Percentiles rank a stretch among this genome's conserved stretches.
phyloP scores from a whole-genome alignment of 1,140 invertebrate genomes.

The Drosophila ananassae region DNA sequence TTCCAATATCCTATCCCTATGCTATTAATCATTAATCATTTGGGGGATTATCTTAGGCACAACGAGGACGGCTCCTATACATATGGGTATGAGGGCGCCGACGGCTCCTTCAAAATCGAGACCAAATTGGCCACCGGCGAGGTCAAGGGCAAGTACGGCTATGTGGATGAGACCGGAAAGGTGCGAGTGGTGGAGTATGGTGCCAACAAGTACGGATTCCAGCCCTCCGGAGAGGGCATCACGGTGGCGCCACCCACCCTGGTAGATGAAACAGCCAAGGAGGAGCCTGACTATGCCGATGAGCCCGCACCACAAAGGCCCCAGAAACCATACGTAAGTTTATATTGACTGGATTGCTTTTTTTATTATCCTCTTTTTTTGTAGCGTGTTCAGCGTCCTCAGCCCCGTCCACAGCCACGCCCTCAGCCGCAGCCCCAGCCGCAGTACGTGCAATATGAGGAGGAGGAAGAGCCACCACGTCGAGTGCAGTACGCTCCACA shows the following conservation, averaged over 20 bases:
- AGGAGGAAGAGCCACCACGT: slow-evolving; percentile 74
- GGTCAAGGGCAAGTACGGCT: slow-evolving; percentile 94
- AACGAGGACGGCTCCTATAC: slow-evolving; percentile 95
- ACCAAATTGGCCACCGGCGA: slow-evolving; percentile 91
- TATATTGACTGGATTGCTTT: neutral
- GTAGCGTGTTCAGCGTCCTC: slow-evolving; percentile 64
- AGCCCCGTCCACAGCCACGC: slow-evolving; percentile 68
- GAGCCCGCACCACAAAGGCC: slow-evolving; percentile 79
- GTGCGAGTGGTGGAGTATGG: slow-evolving; percentile 94
- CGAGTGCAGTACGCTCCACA: slow-evolving; percentile 71
- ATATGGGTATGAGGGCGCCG: slow-evolving; percentile 93
- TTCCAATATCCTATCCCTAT: too few relatives aligned
- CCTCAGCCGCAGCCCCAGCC: slow-evolving; percentile 78
- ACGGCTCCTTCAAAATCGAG: slow-evolving; percentile 94
- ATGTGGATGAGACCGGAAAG: slow-evolving; percentile 91
- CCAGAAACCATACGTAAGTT: slow-evolving; percentile 78
- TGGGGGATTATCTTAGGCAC: slow-evolving; percentile 85
- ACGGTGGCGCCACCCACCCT: slow-evolving; percentile 92
- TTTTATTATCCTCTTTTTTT: neutral
- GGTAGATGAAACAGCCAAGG: slow-evolving; percentile 88
- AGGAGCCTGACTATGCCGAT: slow-evolving; percentile 85
- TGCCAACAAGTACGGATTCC: slow-evolving; percentile 94
- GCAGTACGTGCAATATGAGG: slow-evolving; percentile 81
- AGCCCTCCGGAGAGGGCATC: slow-evolving; percentile 93
- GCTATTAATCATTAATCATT: neutral